A percentile compares a stretch with the other conserved stretches of the same genome.
phyloP scores from a whole-genome alignment of 2,797 vertebrate species.

The Pipistrellus kuhlii region DNA sequence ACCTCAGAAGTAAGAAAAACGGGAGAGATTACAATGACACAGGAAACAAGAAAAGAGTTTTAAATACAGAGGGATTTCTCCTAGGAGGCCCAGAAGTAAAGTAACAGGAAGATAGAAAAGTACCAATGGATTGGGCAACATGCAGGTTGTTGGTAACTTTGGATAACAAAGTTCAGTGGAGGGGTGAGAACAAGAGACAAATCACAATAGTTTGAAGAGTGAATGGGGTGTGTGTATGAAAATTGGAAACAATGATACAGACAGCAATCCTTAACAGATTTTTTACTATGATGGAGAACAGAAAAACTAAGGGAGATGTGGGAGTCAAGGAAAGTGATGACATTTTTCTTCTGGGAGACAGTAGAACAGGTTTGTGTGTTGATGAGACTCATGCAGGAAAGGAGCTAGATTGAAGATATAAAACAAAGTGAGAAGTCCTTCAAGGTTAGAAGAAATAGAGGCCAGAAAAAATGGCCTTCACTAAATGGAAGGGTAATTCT shows the following conservation, averaged over 20 bases:
- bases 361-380: neutral
- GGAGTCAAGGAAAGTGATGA: neutral
- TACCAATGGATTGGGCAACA: neutral
- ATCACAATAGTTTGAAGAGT: neutral
- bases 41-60: neutral
- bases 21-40: neutral
- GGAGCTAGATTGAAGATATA: neutral
- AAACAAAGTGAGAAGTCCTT: neutral
- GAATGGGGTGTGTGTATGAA: neutral
- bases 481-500: neutral
- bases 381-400: neutral
- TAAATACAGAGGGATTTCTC: neutral
- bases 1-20: neutral
- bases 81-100: neutral
- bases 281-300: neutral
- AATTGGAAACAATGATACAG: neutral
- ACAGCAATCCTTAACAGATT: neutral
- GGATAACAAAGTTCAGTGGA: neutral
- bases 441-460: constrained; percentile 21
- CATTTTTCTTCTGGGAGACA: neutral
- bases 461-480: neutral
- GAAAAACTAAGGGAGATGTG: neutral
- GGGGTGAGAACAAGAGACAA: neutral
- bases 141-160: neutral
- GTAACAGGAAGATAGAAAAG: neutral